These are phyloP conservation scores for Trialeurodes vaporariorum DNA, from an alignment of 1,140 invertebrate species.

Conservation along the genomic window DNA sequence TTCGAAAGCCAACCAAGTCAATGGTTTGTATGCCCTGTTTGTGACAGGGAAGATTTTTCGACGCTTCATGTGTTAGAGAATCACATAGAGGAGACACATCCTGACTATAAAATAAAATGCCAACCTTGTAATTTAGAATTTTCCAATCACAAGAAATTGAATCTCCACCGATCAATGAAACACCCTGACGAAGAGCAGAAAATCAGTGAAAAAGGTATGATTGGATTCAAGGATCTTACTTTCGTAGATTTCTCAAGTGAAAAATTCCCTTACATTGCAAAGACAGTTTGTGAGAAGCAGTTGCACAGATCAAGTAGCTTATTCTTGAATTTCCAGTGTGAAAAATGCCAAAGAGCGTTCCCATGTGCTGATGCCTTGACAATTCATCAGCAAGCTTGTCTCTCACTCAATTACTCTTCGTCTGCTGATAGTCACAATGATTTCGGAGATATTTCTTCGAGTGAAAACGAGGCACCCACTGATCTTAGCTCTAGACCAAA, in stretches of 20 bases:
- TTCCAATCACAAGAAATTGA: constrained; percentile 53
- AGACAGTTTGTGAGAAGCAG: constrained; percentile 55
- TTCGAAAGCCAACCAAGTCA: neutral
- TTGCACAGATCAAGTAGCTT: constrained; percentile 42
- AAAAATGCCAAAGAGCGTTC: constrained; percentile 57
- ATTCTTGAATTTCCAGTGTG: constrained; percentile 48
- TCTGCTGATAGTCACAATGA: neutral
- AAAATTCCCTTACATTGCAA: constrained; percentile 65
- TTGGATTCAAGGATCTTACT: constrained; percentile 60
- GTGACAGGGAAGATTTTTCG: constrained; percentile 47
- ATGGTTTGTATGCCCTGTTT: constrained; percentile 42
- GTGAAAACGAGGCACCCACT: constrained; percentile 26
- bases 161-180: constrained; percentile 46
- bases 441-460: constrained; percentile 18
- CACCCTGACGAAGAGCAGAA: constrained; percentile 35
- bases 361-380: constrained; percentile 57
- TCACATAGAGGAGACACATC: constrained; percentile 59
- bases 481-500: constrained; percentile 14
- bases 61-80: constrained; percentile 42
- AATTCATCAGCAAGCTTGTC: constrained; percentile 39
- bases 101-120: constrained; percentile 53
- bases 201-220: constrained; percentile 30
- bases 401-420: neutral
- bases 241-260: constrained; percentile 64
- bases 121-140: constrained; percentile 54